Conservation (phyloP, 2,113 vertebrate species). For the Glareola pratincola region DNA sequence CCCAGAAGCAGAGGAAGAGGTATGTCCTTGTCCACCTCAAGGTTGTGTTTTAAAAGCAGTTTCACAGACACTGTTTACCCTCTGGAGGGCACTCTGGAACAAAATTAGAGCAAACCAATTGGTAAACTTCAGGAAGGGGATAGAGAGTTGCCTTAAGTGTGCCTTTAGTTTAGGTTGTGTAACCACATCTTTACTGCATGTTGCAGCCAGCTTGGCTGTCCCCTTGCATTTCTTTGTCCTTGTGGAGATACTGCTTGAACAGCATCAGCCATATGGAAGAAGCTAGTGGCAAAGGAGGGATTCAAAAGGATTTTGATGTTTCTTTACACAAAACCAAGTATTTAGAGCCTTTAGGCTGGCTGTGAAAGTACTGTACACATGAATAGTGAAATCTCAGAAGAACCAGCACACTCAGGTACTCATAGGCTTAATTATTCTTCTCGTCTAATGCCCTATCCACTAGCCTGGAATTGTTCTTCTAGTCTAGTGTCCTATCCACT, state of each 20-base stretch:
- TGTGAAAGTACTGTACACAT: background rate
- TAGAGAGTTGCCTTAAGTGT: background rate
- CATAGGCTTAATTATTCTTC: background rate
- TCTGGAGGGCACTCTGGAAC: background rate
- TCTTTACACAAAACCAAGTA: background rate
- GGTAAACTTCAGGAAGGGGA: background rate
- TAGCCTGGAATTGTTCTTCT: background rate
- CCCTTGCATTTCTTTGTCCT: background rate
- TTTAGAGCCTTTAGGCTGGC: background rate
- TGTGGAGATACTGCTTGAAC: background rate
- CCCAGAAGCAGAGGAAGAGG: background rate
- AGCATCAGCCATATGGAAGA: background rate
- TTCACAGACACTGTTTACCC: background rate
- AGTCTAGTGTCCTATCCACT: background rate
- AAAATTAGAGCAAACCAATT: background rate
- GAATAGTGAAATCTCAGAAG: background rate
- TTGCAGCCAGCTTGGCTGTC: background rate
- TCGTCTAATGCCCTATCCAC: background rate
- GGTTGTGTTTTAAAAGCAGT: background rate
- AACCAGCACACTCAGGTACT: background rate
- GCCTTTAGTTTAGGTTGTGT: background rate
- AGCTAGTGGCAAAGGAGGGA: background rate
- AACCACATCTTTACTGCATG: background rate
- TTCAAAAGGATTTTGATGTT: background rate
- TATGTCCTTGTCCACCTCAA: background rate